Evolutionary conservation across 2,888 invertebrate genomes (phyloP).

Genomic region (Automeris io): DNA sequence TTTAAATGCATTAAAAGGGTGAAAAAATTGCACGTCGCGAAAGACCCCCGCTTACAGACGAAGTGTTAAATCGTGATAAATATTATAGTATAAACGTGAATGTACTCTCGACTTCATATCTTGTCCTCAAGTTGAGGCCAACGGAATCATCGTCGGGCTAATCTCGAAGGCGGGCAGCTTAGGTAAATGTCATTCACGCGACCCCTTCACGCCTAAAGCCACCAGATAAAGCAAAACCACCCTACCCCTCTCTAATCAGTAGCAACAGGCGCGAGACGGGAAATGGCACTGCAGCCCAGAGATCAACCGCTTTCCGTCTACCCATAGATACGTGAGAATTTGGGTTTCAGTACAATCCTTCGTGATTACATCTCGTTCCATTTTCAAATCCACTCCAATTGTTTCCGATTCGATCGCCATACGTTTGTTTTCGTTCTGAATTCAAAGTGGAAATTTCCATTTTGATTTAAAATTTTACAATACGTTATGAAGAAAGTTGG

Average conservation of each 20-base stretch:
- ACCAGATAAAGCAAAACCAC: slow-evolving; percentile 29
- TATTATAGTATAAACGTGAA: neutral
- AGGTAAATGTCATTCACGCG: slow-evolving; percentile 63
- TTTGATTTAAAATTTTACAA: too few relatives aligned
- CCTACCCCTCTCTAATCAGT: slow-evolving; percentile 15
- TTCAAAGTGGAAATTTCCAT: slow-evolving; percentile 4
- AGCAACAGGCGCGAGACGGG: slow-evolving; percentile 20
- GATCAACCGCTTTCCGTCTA: slow-evolving; percentile 26
- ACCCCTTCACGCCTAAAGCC: slow-evolving; percentile 43
- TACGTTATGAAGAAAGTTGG: too few relatives aligned
- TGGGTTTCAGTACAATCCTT: slow-evolving; percentile 45
- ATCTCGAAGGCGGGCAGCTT: slow-evolving; percentile 58
- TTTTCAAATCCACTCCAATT: slow-evolving; percentile 42
- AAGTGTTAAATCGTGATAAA: neutral
- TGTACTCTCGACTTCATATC: slow-evolving; percentile 7
- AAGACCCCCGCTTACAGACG: too few relatives aligned
- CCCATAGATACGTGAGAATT: slow-evolving; percentile 42
- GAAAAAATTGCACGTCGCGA: too few relatives aligned
- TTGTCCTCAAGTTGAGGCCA: slow-evolving; percentile 29
- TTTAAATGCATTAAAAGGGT: too few relatives aligned
- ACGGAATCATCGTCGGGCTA: slow-evolving; percentile 43
- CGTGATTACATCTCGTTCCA: slow-evolving; percentile 50
- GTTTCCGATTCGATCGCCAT: slow-evolving; percentile 25
- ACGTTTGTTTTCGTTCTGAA: slow-evolving; percentile 24
- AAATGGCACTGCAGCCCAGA: slow-evolving; percentile 12